Conservation (phyloP, 2,113 vertebrate species). For the Jaculus jaculus region DNA sequence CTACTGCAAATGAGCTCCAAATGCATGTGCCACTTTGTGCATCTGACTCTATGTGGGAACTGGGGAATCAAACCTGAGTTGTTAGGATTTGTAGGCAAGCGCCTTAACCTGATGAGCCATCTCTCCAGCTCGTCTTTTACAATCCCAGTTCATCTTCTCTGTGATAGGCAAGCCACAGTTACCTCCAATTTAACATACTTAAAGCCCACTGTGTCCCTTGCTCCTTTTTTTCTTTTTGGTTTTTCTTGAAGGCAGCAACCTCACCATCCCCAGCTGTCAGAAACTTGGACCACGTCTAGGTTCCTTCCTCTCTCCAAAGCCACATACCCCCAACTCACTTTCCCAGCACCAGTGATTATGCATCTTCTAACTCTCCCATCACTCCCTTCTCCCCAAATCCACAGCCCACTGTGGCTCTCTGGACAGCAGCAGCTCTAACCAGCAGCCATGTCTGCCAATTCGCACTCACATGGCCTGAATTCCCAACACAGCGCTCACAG, state of each 20-base stretch:
- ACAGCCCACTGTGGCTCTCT: accelerated
- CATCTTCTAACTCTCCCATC: background rate
- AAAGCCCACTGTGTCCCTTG: background rate
- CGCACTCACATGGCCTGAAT: accelerated
- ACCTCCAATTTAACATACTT: background rate
- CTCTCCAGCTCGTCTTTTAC: too few species aligned
- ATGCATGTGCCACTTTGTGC: too few species aligned
- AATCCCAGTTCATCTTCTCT: background rate
- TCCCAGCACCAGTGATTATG: background rate
- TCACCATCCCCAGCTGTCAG: background rate
- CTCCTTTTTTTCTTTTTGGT: too few species aligned
- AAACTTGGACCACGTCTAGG: background rate
- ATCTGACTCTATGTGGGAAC: too few species aligned
- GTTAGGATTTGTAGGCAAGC: too few species aligned
- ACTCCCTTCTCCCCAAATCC: background rate
- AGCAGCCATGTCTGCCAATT: background rate
- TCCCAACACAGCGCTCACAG: accelerated
- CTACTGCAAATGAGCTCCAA: too few species aligned
- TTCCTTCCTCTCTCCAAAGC: background rate
- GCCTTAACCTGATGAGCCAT: too few species aligned
- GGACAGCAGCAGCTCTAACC: background rate
- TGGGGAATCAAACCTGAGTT: too few species aligned
- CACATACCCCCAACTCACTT: background rate
- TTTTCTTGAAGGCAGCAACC: background rate
- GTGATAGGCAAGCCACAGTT: too few species aligned